These are phyloP conservation scores for Acleris laterana DNA, from an alignment of 2,888 invertebrate genomes.

Conservation along the genomic window DNA sequence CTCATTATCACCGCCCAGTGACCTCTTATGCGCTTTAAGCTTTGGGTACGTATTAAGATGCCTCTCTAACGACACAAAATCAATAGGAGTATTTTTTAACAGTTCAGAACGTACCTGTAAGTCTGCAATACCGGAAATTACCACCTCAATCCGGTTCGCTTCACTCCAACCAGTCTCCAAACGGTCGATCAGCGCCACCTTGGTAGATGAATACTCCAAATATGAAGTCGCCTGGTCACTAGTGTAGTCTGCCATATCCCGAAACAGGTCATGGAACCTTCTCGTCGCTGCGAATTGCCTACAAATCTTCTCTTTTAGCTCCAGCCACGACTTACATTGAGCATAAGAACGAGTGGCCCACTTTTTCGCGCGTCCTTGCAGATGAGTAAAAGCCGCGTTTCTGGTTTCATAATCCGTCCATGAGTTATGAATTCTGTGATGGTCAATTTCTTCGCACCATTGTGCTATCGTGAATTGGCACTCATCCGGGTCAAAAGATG, in stretches of 20 bases:
- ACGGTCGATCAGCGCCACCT: conserved; percentile 30
- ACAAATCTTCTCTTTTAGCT: not conserved
- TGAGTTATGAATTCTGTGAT: too few species aligned
- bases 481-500: too few species aligned
- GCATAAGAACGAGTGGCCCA: conserved; percentile 33
- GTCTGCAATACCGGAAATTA: conserved; percentile 40
- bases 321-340: conserved; percentile 5
- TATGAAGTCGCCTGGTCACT: conserved; percentile 38
- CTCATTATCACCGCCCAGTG: not conserved
- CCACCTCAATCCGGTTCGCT: conserved; percentile 38
- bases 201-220: conserved; percentile 33
- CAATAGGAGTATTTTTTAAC: conserved; percentile 32
- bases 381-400: conserved; percentile 34
- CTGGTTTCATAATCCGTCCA: conserved; percentile 38
- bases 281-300: conserved; percentile 32
- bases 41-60: conserved; percentile 3
- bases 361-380: conserved; percentile 32
- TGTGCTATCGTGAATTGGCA: too few species aligned
- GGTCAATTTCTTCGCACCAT: too few species aligned
- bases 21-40: not conserved
- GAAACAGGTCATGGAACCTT: conserved; percentile 35
- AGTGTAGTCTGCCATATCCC: conserved; percentile 38
- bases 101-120: conserved; percentile 39
- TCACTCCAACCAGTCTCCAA: conserved; percentile 38
- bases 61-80: conserved; percentile 1